phyloP scores from a whole-genome alignment of 1,140 invertebrate genomes.

The Radopholus similis region DNA sequence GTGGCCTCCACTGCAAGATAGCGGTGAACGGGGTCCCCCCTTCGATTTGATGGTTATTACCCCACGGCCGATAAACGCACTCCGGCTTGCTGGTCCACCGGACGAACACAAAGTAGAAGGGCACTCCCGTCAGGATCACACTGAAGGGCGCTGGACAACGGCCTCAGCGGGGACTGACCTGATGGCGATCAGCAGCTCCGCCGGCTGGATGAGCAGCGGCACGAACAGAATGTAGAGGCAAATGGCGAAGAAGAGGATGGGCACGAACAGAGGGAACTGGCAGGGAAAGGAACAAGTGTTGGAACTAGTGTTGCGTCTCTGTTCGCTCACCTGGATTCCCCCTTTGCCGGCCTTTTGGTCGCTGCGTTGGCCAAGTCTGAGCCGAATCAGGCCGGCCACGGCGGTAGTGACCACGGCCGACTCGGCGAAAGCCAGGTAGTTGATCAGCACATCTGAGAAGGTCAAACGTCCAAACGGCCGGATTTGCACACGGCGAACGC shows the following conservation, averaged over 20 bases:
- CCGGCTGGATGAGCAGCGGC: slow-evolving; percentile 47
- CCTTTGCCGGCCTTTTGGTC: slow-evolving; percentile 79
- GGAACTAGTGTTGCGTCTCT: neutral
- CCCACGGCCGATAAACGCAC: slow-evolving; percentile 36
- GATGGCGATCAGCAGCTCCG: slow-evolving; percentile 52
- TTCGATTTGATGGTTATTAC: slow-evolving; percentile 31
- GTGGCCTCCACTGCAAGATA: slow-evolving; percentile 33
- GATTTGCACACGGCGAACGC: slow-evolving; percentile 58
- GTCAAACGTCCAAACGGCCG: neutral
- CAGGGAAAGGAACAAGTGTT: neutral
- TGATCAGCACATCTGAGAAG: slow-evolving; percentile 68
- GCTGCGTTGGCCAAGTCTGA: slow-evolving; percentile 75
- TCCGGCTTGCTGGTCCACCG: slow-evolving; percentile 31
- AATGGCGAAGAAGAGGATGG: slow-evolving; percentile 47
- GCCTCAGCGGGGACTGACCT: no score
- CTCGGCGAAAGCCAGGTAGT: slow-evolving; percentile 88
- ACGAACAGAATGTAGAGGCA: slow-evolving; percentile 55
- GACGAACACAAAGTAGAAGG: slow-evolving; percentile 56
- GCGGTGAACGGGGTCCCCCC: neutral
- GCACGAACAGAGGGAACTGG: slow-evolving; percentile 46
- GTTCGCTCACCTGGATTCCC: slow-evolving; percentile 55
- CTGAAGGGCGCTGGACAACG: no score
- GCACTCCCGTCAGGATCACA: slow-evolving; percentile 51
- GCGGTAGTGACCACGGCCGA: slow-evolving; percentile 85
- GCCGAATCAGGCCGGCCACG: slow-evolving; percentile 78